Evolutionary conservation across 2,113 vertebrate genomes (phyloP).

Genomic region (Tychaedon coryphoeus): DNA sequence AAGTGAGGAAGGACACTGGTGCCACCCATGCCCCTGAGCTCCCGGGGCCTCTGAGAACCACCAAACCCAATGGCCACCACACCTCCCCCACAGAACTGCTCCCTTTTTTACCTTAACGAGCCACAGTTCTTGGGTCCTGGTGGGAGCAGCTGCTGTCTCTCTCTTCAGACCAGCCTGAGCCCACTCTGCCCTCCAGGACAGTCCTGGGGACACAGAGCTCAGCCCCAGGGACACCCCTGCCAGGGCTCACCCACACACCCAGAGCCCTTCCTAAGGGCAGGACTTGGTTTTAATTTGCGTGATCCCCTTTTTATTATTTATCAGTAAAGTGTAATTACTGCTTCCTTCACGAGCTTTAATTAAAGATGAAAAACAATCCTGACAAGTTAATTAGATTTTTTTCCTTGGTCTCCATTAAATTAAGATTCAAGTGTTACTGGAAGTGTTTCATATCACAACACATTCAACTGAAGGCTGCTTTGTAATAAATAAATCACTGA

Average conservation of each 20-base stretch:
- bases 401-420: constrained; percentile 48
- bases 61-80: neutral
- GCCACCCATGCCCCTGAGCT: neutral
- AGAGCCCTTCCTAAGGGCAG: neutral
- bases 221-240: neutral
- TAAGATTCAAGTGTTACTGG: constrained; percentile 46
- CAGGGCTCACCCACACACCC: neutral
- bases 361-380: constrained; percentile 49
- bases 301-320: constrained; percentile 36
- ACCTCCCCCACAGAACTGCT: neutral
- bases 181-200: neutral
- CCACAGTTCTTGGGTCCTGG: fast-evolving
- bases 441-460: constrained; percentile 60
- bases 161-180: neutral
- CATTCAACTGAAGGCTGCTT: constrained; percentile 26
- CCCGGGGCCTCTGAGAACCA: fast-evolving
- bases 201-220: neutral
- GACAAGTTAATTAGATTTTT: constrained; percentile 61
- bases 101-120: neutral
- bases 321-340: constrained; percentile 28
- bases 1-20: neutral
- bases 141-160: neutral
- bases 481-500: constrained; percentile 28
- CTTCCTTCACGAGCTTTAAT: constrained; percentile 25
- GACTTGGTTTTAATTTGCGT: neutral